phyloP scores from a whole-genome alignment of 2,888 invertebrate species.

The Yponomeuta sedellus region DNA sequence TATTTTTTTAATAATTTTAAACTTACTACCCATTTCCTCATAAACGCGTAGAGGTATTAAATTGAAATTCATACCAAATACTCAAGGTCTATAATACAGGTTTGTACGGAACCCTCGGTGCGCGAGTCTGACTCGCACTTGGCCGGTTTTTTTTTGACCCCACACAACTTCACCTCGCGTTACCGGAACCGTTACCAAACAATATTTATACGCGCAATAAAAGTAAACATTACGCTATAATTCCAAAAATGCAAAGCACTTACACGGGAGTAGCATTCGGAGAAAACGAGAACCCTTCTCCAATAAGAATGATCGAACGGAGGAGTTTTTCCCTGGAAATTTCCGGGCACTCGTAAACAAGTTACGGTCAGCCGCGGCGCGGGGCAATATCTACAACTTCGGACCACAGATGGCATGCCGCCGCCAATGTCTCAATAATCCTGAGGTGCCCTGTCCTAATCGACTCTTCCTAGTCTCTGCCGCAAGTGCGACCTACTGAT shows the following conservation, averaged over 20 bases:
- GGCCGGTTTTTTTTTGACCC: too few relatives aligned
- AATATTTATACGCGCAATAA: conserved; percentile 40
- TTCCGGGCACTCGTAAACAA: conserved; percentile 68
- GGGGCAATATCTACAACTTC: conserved; percentile 65
- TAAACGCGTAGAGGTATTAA: too few relatives aligned
- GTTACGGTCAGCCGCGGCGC: conserved; percentile 53
- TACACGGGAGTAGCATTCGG: conserved; percentile 38
- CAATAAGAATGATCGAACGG: conserved; percentile 63
- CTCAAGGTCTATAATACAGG: too few relatives aligned
- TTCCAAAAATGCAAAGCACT: conserved; percentile 41
- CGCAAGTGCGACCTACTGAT: conserved; percentile 75
- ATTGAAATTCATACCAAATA: too few relatives aligned
- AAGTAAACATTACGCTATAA: conserved; percentile 38
- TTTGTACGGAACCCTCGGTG: too few relatives aligned
- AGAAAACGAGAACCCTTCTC: conserved; percentile 48
- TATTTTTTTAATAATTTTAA: too few relatives aligned
- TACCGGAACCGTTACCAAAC: conserved; percentile 13
- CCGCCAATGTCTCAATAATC: conserved; percentile 73
- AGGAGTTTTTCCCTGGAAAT: conserved; percentile 56
- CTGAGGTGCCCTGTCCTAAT: conserved; percentile 44
- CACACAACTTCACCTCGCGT: neutral
- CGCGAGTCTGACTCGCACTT: too few relatives aligned
- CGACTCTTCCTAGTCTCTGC: conserved; percentile 67
- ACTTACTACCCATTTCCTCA: too few relatives aligned
- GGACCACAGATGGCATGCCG: conserved; percentile 67